Evolutionary conservation across 2,797 vertebrate species (phyloP).

Genomic region (Oreochromis mossambicus): DNA sequence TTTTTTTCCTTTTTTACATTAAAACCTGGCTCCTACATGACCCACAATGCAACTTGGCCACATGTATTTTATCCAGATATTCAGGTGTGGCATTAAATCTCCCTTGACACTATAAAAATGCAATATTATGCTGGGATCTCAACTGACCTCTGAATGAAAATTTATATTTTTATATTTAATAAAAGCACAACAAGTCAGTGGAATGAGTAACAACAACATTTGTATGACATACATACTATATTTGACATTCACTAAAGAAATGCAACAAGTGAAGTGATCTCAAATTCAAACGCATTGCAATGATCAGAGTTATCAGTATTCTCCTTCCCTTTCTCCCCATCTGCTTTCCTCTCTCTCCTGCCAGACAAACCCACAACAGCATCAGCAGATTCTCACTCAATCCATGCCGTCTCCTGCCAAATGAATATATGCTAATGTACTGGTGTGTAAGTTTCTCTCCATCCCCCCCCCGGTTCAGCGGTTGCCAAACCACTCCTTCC

Average conservation of each 20-base stretch:
- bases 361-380: slow-evolving; percentile 55
- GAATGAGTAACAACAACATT: background rate
- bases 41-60: background rate
- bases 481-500: slow-evolving; percentile 43
- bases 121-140: background rate
- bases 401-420: slow-evolving; percentile 44
- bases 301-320: slow-evolving; percentile 51
- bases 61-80: background rate
- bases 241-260: slow-evolving; percentile 3
- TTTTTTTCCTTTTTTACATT: background rate
- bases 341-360: slow-evolving; percentile 32
- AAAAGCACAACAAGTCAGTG: background rate
- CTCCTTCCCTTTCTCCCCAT: slow-evolving; percentile 42
- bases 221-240: background rate
- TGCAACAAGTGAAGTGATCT: slow-evolving; percentile 28
- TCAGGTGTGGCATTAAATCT: background rate
- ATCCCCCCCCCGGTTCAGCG: background rate
- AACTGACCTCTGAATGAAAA: background rate
- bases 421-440: slow-evolving; percentile 65
- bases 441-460: slow-evolving; percentile 33
- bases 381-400: slow-evolving; percentile 51
- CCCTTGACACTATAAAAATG: background rate
- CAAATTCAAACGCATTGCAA: slow-evolving; percentile 11
- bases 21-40: background rate
- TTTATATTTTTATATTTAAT: background rate